Conservation (phyloP, 2,113 vertebrate genomes). For the Chaetura pelagica region DNA sequence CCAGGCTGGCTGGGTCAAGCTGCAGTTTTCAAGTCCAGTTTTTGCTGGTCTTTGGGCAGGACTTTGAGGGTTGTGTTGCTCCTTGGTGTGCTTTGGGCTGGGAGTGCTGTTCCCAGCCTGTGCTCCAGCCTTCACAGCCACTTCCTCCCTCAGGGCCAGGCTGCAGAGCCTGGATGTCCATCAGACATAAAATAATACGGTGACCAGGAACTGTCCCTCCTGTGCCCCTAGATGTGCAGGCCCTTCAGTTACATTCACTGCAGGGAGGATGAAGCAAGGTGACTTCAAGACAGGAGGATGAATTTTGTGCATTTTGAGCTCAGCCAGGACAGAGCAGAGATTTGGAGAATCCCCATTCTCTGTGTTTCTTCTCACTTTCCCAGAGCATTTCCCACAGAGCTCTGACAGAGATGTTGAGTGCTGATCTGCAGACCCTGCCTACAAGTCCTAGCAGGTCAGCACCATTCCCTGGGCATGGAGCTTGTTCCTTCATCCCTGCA, state of each 20-base stretch:
- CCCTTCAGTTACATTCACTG: accelerated
- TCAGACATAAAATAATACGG: not conserved
- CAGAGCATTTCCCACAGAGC: accelerated
- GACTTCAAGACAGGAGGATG: not conserved
- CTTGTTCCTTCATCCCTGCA: constrained; percentile 28
- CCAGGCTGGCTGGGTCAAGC: not conserved
- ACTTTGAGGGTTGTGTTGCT: accelerated
- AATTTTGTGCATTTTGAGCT: not conserved
- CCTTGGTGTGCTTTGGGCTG: not conserved
- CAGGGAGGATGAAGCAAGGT: not conserved
- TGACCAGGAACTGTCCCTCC: not conserved
- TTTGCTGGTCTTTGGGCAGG: too few species aligned
- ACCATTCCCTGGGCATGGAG: too few species aligned
- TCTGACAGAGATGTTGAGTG: accelerated
- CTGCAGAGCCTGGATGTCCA: not conserved
- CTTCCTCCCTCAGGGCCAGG: accelerated
- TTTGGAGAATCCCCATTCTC: not conserved
- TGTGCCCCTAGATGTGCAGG: accelerated
- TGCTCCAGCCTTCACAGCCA: accelerated
- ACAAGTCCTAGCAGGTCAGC: not conserved
- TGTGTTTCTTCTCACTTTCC: not conserved
- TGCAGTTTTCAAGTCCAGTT: too few species aligned
- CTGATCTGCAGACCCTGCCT: accelerated
- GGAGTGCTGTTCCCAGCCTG: not conserved
- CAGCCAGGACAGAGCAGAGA: not conserved